A percentile compares a stretch with the other conserved stretches of the same genome.
Conservation (phyloP, 2,888 invertebrate species). For the Sphecodes monilicornis region DNA sequence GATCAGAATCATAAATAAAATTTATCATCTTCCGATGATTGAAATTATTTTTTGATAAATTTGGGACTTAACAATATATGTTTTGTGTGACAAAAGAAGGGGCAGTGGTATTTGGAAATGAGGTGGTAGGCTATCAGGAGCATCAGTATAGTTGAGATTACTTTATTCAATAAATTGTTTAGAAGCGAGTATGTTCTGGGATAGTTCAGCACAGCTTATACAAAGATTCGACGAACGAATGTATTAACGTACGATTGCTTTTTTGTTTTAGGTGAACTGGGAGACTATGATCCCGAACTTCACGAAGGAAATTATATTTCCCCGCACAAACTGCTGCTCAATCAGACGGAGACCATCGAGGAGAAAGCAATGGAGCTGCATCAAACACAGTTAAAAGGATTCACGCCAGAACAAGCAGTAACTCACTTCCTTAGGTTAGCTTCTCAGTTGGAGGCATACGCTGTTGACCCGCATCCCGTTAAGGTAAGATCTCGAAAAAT, state of each 20-base stretch:
- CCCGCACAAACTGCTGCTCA: constrained; percentile 95
- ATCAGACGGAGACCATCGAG: constrained; percentile 96
- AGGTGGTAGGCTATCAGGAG: not conserved
- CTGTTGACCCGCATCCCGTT: constrained; percentile 98
- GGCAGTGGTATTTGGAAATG: not conserved
- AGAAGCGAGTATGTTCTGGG: not conserved
- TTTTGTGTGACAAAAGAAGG: no score
- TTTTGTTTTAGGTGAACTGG: constrained; percentile 91
- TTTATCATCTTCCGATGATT: no score
- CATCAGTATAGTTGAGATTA: no score
- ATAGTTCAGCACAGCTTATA: not conserved
- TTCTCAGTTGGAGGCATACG: constrained; percentile 97
- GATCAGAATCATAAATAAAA: no score
- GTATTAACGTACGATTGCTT: not conserved
- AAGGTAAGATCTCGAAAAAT: constrained; percentile 88
- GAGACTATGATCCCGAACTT: constrained; percentile 95
- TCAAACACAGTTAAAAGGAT: constrained; percentile 93
- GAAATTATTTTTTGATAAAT: no score
- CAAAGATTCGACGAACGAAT: not conserved
- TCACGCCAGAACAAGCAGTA: constrained; percentile 95
- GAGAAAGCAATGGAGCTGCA: constrained; percentile 97
- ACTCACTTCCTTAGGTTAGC: constrained; percentile 96
- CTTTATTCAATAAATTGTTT: not conserved
- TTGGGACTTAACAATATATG: no score
- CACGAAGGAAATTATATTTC: constrained; percentile 96